A percentile compares a stretch with the other conserved stretches of the same genome.
Evolutionary conservation across 1,140 invertebrate species (phyloP).

Genomic region (Odontomachus brunneus): DNA sequence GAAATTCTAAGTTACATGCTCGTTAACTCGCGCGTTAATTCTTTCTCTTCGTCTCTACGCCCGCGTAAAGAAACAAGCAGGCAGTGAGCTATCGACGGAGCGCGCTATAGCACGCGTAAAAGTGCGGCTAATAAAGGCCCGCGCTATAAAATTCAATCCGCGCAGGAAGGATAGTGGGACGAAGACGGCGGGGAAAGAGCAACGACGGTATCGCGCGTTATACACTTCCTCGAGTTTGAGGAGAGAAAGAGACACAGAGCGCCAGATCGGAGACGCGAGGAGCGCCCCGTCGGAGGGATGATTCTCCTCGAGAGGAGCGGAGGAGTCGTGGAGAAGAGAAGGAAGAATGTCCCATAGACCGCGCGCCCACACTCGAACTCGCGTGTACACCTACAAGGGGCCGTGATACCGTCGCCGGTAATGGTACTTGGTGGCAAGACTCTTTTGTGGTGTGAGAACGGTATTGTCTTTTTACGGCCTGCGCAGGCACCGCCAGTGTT

Average conservation of each 20-base stretch:
- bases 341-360: conserved; percentile 11
- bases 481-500: conserved; percentile 71
- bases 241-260: background rate
- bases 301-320: conserved; percentile 14
- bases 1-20: conserved; percentile 45
- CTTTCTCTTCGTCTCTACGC: background rate
- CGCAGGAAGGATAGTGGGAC: conserved; percentile 14
- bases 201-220: conserved; percentile 14
- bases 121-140: conserved; percentile 65
- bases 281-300: background rate
- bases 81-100: conserved; percentile 8
- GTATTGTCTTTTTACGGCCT: conserved; percentile 83
- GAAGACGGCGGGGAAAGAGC: background rate
- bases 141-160: conserved; percentile 74
- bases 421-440: conserved; percentile 72
- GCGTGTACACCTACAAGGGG: conserved; percentile 34
- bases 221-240: conserved; percentile 16
- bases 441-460: conserved; percentile 76
- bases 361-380: background rate
- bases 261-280: background rate
- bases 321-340: background rate
- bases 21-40: background rate
- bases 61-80: background rate
- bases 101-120: conserved; percentile 29
- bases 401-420: conserved; percentile 47